Evolutionary conservation across 64 coral and sea anemone species (phyloP).

Genomic region (Montipora cactus): DNA sequence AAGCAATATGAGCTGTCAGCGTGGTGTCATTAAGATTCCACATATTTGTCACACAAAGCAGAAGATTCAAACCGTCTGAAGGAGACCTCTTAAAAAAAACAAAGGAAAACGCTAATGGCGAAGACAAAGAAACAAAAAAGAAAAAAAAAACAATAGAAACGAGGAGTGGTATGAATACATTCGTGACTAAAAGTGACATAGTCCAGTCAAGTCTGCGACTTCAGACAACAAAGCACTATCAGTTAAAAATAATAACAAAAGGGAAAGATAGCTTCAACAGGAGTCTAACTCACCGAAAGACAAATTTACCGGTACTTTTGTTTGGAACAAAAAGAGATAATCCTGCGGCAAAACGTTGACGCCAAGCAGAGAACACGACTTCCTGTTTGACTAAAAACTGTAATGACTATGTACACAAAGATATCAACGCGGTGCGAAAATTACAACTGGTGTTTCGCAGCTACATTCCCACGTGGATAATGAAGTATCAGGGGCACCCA

Average conservation of each 20-base stretch:
- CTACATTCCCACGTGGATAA: no score
- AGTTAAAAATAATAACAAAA: background rate
- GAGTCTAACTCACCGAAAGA: background rate
- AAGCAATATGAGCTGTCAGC: background rate
- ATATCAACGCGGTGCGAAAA: no score
- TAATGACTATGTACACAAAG: no score
- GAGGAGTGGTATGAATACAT: background rate
- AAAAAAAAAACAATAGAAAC: conserved; percentile 12
- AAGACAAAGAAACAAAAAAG: background rate
- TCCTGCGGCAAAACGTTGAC: background rate
- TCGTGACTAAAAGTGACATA: background rate
- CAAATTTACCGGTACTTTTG: background rate
- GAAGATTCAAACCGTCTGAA: background rate
- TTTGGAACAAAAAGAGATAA: background rate
- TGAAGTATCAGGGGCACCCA: no score
- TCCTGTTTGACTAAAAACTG: background rate
- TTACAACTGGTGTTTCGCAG: no score
- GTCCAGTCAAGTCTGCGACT: background rate
- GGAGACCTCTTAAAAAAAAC: background rate
- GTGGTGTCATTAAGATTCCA: background rate
- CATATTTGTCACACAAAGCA: conserved; percentile 32
- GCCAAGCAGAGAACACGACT: background rate
- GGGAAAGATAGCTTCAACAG: background rate
- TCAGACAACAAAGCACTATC: background rate
- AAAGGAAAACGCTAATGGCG: background rate